A percentile compares a stretch with the other conserved stretches of the same genome.
These are phyloP conservation scores for Phrixothrix hirtus DNA, from an alignment of 2,888 invertebrate species.

Conservation along the genomic window DNA sequence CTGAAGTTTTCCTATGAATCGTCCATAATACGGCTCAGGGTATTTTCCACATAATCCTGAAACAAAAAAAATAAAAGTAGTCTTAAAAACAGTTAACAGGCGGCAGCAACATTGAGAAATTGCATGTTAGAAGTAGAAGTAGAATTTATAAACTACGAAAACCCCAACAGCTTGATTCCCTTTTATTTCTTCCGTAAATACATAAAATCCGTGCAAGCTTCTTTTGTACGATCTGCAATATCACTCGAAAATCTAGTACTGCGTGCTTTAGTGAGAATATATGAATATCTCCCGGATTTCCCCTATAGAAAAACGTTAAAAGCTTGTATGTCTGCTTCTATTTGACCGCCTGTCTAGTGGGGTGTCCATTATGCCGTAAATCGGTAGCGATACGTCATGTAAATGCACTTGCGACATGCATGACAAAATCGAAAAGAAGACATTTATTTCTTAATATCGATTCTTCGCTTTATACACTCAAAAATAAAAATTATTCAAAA, in stretches of 20 bases:
- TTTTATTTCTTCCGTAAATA: constrained; percentile 31
- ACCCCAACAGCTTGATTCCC: constrained; percentile 24
- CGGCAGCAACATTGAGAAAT: no score
- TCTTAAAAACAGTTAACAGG: constrained; percentile 1
- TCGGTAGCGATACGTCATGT: constrained; percentile 34
- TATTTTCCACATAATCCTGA: constrained; percentile 46
- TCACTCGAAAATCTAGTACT: constrained; percentile 32
- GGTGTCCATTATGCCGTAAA: constrained; percentile 43
- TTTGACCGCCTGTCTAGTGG: constrained; percentile 47
- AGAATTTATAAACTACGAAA: no score
- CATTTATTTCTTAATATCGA: no score
- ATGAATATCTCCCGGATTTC: constrained; percentile 34
- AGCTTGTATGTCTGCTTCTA: constrained; percentile 45
- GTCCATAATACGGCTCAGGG: constrained; percentile 75
- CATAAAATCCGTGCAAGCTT: constrained; percentile 28
- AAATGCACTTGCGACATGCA: constrained; percentile 23
- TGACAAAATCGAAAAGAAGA: constrained; percentile 11
- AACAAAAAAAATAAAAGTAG: constrained; percentile 34
- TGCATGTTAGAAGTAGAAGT: no score
- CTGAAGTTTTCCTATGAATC: constrained; percentile 71
- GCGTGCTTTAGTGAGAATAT: constrained; percentile 27
- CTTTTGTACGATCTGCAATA: constrained; percentile 36
- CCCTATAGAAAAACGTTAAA: constrained; percentile 45
- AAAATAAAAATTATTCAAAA: no score
- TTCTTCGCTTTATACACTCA: no score